A percentile compares a stretch with the other conserved stretches of the same genome.
These are phyloP conservation scores for Alauda arvensis DNA, from an alignment of 2,797 vertebrate genomes.

Conservation along the genomic window DNA sequence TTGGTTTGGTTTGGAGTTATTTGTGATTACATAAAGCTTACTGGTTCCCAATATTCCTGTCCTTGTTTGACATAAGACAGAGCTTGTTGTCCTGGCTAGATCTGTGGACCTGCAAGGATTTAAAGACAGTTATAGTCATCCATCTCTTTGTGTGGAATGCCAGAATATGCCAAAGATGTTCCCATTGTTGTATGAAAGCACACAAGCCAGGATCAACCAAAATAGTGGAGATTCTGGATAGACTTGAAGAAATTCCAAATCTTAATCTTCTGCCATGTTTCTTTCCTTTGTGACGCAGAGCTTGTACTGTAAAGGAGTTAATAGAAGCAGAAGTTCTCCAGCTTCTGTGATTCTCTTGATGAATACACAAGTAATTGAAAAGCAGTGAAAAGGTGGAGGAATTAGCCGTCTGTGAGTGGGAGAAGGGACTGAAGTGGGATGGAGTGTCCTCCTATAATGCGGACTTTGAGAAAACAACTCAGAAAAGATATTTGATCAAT, in stretches of 20 bases:
- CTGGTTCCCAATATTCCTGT: not conserved
- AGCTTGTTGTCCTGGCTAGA: not conserved
- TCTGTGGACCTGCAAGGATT: not conserved
- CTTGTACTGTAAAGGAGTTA: fast-evolving
- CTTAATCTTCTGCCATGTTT: not conserved
- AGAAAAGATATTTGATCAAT: not conserved
- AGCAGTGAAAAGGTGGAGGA: not conserved
- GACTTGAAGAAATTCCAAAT: not conserved
- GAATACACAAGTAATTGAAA: not conserved
- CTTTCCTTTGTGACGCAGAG: not conserved
- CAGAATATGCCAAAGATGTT: not conserved
- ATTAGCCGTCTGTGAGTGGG: not conserved
- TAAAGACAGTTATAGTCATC: not conserved
- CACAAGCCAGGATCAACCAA: not conserved
- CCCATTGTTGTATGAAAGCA: not conserved
- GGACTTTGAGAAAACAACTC: not conserved
- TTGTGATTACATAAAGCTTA: not conserved
- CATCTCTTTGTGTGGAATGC: not conserved
- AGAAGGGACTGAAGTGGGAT: not conserved
- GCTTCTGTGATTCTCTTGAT: not conserved
- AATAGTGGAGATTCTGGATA: not conserved
- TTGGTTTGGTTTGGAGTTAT: not conserved
- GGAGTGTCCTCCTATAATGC: not conserved
- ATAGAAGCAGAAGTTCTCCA: not conserved
- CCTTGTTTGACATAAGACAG: not conserved